Percentiles rank a stretch among this genome's conserved stretches.
Evolutionary conservation across 2,797 vertebrate genomes (phyloP).

Genomic region (Micromesistius poutassou): DNA sequence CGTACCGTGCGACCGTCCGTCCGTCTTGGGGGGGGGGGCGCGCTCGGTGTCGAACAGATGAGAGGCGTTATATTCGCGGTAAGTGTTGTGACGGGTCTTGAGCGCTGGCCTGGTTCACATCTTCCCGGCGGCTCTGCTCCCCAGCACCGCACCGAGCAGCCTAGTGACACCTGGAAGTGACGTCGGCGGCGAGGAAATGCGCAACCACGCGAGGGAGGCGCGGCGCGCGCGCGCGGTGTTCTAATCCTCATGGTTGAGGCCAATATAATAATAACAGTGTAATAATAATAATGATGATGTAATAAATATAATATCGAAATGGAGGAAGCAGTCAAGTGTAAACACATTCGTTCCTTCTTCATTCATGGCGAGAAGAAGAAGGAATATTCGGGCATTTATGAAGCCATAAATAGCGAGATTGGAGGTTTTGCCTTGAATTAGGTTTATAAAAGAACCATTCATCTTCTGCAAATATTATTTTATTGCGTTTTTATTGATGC

Average conservation of each 20-base stretch:
- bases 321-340: no score
- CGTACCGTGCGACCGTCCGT: slow-evolving; percentile 4
- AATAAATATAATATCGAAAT: background rate
- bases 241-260: slow-evolving; percentile 3
- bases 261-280: background rate
- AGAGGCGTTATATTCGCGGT: no score
- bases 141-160: slow-evolving; percentile 67
- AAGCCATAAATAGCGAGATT: background rate
- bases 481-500: background rate
- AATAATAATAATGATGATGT: no score
- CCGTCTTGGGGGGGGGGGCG: no score
- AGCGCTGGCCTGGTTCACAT: slow-evolving; percentile 59
- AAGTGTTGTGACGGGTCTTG: slow-evolving; percentile 26
- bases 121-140: slow-evolving; percentile 47
- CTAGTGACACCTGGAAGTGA: slow-evolving; percentile 77
- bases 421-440: background rate
- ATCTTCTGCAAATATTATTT: no score
- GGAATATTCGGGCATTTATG: background rate
- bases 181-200: slow-evolving; percentile 69
- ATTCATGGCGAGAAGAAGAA: no score
- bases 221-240: slow-evolving; percentile 20
- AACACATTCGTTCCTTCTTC: no score
- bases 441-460: no score
- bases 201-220: slow-evolving; percentile 34
- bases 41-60: background rate